These are phyloP conservation scores for Agriopis leucophaearia DNA, from an alignment of 2,888 invertebrate species.

Conservation along the genomic window DNA sequence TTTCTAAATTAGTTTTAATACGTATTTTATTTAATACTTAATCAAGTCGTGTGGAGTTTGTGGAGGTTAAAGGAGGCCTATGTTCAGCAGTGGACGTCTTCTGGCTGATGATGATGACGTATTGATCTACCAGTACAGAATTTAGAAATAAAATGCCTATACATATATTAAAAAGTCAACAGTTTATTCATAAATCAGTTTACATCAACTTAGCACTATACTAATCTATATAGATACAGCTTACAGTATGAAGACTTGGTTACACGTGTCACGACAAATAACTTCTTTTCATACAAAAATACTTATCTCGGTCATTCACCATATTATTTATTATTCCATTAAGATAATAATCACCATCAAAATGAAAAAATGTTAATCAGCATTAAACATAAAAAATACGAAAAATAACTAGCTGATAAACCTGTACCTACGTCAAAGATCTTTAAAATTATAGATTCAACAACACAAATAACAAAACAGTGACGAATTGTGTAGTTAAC, in stretches of 20 bases:
- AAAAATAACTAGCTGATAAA: background rate
- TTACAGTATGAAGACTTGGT: constrained; percentile 73
- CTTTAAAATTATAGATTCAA: background rate
- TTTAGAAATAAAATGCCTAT: constrained; percentile 2
- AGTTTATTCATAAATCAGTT: constrained; percentile 84
- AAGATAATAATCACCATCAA: background rate
- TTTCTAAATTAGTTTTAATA: no score
- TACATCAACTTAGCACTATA: constrained; percentile 69
- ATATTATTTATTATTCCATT: constrained; percentile 46
- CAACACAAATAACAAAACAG: no score
- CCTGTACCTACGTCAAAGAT: background rate
- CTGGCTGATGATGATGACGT: no score
- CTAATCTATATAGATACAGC: constrained; percentile 58
- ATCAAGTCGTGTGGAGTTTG: no score
- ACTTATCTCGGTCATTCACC: constrained; percentile 63
- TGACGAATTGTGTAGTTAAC: no score
- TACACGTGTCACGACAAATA: constrained; percentile 59
- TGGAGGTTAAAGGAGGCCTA: no score
- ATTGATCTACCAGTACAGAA: no score
- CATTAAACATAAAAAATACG: background rate
- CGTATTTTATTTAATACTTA: no score
- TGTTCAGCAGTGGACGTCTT: no score
- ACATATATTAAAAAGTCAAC: constrained; percentile 68
- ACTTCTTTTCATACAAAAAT: constrained; percentile 79
- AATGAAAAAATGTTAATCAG: background rate